These are phyloP conservation scores for Oligia strigilis DNA, from an alignment of 2,888 invertebrate species.

Conservation along the genomic window DNA sequence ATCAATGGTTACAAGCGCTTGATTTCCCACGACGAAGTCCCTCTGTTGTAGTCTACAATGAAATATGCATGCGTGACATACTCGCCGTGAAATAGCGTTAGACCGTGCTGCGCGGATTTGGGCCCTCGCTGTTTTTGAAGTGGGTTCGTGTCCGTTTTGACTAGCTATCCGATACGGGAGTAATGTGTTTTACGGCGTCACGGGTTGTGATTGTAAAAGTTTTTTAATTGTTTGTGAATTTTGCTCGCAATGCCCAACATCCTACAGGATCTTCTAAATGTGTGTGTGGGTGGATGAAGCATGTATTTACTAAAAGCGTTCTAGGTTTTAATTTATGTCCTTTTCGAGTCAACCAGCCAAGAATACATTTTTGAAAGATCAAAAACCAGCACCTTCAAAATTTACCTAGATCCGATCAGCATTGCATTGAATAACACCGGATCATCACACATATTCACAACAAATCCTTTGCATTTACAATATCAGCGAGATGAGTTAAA, in stretches of 20 bases:
- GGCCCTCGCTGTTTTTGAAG: slow-evolving; percentile 66
- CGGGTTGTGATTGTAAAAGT: background rate
- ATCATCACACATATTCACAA: background rate
- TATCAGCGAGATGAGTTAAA: slow-evolving; percentile 5
- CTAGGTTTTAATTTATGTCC: background rate
- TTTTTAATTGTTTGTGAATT: slow-evolving; percentile 5
- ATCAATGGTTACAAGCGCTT: slow-evolving; percentile 55
- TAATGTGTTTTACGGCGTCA: slow-evolving; percentile 38
- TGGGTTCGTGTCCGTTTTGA: slow-evolving; percentile 65
- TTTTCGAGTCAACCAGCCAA: background rate
- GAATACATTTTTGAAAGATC: rapidly evolving
- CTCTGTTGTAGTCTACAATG: slow-evolving; percentile 82
- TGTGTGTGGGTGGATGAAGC: background rate
- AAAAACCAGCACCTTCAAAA: background rate
- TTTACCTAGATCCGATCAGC: background rate
- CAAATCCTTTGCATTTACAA: slow-evolving; percentile 9
- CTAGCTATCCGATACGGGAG: slow-evolving; percentile 52
- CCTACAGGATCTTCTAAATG: background rate
- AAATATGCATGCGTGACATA: slow-evolving; percentile 87
- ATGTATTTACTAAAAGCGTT: background rate
- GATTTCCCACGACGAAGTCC: slow-evolving; percentile 85
- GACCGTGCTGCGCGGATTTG: slow-evolving; percentile 69
- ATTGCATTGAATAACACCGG: background rate
- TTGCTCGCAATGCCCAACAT: background rate
- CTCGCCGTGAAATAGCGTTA: slow-evolving; percentile 84